Conservation (phyloP, 2,888 invertebrate species). For the Xylota segnis region DNA sequence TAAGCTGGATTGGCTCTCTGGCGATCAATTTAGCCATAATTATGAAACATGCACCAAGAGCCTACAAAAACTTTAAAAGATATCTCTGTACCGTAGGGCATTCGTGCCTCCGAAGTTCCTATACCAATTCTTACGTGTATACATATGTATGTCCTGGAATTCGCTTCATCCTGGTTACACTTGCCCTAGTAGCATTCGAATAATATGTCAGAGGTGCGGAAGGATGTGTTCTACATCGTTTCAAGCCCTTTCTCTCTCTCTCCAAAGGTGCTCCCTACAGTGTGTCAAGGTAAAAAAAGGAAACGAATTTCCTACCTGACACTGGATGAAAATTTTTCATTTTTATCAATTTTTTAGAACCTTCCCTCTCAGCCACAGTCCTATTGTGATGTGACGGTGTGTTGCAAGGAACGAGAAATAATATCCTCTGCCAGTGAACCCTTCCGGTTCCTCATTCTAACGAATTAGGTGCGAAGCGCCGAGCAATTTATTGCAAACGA, state of each 20-base stretch:
- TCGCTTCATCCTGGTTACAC: background rate
- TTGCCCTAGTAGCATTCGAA: background rate
- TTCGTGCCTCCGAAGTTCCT: background rate
- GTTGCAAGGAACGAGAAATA: background rate
- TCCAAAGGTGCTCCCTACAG: background rate
- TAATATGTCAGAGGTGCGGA: background rate
- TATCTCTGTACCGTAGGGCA: too few species aligned
- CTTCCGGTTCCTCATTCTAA: slow-evolving; percentile 20
- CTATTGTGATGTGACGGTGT: background rate
- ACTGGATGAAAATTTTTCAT: slow-evolving; percentile 39
- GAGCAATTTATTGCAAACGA: slow-evolving; percentile 47
- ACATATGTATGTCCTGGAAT: background rate
- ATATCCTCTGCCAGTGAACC: background rate
- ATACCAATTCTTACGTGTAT: background rate
- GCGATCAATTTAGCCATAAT: too few species aligned
- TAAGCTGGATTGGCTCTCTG: too few species aligned
- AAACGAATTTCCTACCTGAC: slow-evolving; percentile 33
- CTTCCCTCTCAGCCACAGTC: slow-evolving; percentile 23
- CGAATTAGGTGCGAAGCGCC: slow-evolving; percentile 56
- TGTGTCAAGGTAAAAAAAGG: background rate
- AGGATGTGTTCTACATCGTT: slow-evolving; percentile 8
- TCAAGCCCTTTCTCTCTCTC: slow-evolving; percentile 8
- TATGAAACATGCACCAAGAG: too few species aligned
- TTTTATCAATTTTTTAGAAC: slow-evolving; percentile 43
- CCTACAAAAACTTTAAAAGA: too few species aligned